These are phyloP conservation scores for Casuarius casuarius DNA, from an alignment of 2,113 vertebrate genomes.

Conservation along the genomic window DNA sequence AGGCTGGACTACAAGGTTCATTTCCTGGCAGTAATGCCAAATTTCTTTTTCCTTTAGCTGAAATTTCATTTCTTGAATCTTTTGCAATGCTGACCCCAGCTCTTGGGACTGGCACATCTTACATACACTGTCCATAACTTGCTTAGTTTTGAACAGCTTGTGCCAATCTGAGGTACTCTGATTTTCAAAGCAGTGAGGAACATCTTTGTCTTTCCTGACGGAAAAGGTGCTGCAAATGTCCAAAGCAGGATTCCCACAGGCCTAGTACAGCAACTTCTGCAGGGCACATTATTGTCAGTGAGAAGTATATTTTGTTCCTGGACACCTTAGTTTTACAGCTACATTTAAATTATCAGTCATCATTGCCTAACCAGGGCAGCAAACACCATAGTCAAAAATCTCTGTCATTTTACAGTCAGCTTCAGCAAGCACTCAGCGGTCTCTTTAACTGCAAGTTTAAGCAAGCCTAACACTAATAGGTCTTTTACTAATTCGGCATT, in stretches of 20 bases:
- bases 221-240: not conserved
- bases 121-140: not conserved
- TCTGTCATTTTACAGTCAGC: not conserved
- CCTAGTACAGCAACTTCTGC: not conserved
- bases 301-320: not conserved
- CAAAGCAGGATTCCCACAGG: not conserved
- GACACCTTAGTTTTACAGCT: not conserved
- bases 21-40: not conserved
- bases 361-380: not conserved
- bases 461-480: not conserved
- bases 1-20: not conserved
- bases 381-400: not conserved
- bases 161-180: no score
- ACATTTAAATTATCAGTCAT: not conserved
- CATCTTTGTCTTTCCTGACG: not conserved
- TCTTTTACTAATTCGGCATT: accelerated
- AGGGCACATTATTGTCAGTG: not conserved
- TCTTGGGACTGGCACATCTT: not conserved
- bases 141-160: not conserved
- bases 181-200: not conserved
- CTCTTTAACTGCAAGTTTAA: not conserved
- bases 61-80: constrained; percentile 25
- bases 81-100: not conserved
- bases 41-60: not conserved
- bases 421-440: not conserved